phyloP scores from a whole-genome alignment of 2,797 vertebrate species.

The Champsocephalus gunnari region DNA sequence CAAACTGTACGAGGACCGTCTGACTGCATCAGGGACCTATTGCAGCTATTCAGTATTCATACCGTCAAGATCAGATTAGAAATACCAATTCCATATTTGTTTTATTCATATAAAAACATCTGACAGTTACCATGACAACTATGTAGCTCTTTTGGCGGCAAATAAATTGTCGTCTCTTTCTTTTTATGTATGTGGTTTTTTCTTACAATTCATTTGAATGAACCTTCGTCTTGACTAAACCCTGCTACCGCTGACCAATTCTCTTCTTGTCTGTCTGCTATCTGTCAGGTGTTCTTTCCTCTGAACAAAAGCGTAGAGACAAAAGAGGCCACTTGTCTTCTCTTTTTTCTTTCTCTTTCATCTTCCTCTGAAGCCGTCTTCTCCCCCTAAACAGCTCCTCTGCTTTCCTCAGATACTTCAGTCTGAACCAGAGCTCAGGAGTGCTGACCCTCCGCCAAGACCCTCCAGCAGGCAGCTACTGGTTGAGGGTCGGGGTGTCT shows the following conservation, averaged over 20 bases:
- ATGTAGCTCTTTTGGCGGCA: slow-evolving; percentile 45
- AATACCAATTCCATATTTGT: slow-evolving; percentile 77
- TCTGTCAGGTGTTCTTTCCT: slow-evolving; percentile 40
- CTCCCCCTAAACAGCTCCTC: slow-evolving; percentile 28
- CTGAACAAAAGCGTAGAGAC: slow-evolving; percentile 32
- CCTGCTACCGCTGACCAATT: slow-evolving; percentile 41
- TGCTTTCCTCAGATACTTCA: slow-evolving; percentile 85
- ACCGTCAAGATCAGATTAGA: slow-evolving; percentile 71
- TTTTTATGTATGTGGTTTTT: not conserved
- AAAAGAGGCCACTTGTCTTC: slow-evolving; percentile 45
- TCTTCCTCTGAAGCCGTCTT: slow-evolving; percentile 16
- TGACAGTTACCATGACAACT: slow-evolving; percentile 76
- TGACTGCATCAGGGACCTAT: slow-evolving; percentile 48
- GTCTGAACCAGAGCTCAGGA: slow-evolving; percentile 89
- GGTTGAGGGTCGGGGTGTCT: slow-evolving; percentile 88
- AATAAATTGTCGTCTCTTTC: slow-evolving; percentile 4
- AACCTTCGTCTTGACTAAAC: slow-evolving; percentile 25
- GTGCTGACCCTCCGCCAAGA: slow-evolving; percentile 84
- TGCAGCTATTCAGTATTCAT: slow-evolving; percentile 64
- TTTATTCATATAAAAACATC: slow-evolving; percentile 70
- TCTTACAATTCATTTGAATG: slow-evolving; percentile 25
- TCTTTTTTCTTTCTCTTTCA: slow-evolving; percentile 11
- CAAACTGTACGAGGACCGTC: slow-evolving; percentile 5
- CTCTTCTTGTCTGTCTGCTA: slow-evolving; percentile 41
- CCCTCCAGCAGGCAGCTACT: slow-evolving; percentile 86